Conservation (phyloP, 2,888 invertebrate genomes). For the Rotaria magnacalcarata region DNA sequence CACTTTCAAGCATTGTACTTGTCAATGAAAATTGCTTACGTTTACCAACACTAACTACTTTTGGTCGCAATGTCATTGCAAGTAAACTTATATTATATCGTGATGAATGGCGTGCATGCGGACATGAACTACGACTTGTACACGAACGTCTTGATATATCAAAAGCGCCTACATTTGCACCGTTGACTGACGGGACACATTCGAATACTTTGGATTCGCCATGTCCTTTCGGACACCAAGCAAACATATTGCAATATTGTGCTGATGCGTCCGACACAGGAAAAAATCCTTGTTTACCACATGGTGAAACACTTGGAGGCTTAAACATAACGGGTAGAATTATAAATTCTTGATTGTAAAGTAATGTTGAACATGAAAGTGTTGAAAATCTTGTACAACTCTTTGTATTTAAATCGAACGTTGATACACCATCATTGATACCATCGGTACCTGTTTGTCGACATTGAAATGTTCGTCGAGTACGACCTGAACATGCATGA, state of each 20-base stretch:
- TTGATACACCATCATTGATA: constrained; percentile 27
- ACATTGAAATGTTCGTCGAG: constrained; percentile 42
- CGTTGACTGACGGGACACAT: not conserved
- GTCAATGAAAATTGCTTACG: constrained; percentile 37
- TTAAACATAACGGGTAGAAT: constrained; percentile 35
- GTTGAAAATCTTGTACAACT: constrained; percentile 29
- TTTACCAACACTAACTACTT: constrained; percentile 8
- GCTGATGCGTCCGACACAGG: not conserved
- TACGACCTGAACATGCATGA: constrained; percentile 40
- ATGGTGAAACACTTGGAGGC: constrained; percentile 28
- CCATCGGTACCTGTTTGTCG: constrained; percentile 35
- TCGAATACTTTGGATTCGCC: constrained; percentile 29
- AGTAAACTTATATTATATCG: not conserved
- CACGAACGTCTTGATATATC: constrained; percentile 32
- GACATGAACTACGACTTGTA: not conserved
- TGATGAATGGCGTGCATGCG: constrained; percentile 7
- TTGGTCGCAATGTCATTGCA: not conserved
- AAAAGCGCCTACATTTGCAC: not conserved
- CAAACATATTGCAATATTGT: constrained; percentile 45
- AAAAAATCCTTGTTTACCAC: constrained; percentile 34
- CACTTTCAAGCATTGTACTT: constrained; percentile 36
- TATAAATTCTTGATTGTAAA: constrained; percentile 25
- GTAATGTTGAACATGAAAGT: constrained; percentile 2
- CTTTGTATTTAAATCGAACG: constrained; percentile 27
- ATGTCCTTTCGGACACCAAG: constrained; percentile 38